Percentiles rank a stretch among this genome's conserved stretches.
phyloP scores from a whole-genome alignment of 2,888 invertebrate genomes.

The Philonicus albiceps region DNA sequence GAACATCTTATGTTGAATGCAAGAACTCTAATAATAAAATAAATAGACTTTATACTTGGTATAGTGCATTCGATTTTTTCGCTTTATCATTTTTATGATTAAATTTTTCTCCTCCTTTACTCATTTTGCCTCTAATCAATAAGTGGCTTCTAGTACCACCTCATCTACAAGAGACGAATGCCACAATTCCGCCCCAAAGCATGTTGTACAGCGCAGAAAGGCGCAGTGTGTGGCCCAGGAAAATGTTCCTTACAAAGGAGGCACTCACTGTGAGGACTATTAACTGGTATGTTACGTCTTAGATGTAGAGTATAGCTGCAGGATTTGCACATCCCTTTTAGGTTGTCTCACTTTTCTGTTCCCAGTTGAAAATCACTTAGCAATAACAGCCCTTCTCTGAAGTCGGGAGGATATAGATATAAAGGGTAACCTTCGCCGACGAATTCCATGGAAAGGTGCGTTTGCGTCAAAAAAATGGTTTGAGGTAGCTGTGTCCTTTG shows the following conservation, averaged over 20 bases:
- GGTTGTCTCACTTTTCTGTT: constrained; percentile 14
- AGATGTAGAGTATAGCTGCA: constrained; percentile 1
- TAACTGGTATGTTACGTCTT: constrained; percentile 2
- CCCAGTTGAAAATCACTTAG: constrained; percentile 19
- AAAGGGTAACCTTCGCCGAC: not conserved
- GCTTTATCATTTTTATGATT: not conserved
- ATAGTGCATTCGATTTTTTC: not conserved
- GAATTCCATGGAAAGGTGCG: constrained; percentile 6
- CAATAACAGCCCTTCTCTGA: constrained; percentile 14
- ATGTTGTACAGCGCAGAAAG: not conserved
- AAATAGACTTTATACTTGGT: not conserved
- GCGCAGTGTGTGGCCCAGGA: not conserved
- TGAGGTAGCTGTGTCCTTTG: not conserved
- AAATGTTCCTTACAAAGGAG: not conserved
- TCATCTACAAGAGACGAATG: not conserved
- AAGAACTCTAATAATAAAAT: not conserved
- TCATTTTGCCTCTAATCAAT: not conserved
- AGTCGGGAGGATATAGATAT: not conserved
- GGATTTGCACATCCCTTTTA: constrained; percentile 15
- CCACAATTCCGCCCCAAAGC: not conserved
- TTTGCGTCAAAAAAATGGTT: not conserved
- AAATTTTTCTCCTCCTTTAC: not conserved
- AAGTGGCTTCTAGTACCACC: not conserved
- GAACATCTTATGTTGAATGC: not conserved
- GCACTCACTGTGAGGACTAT: not conserved